These are phyloP conservation scores for Catharus minimus DNA, from an alignment of 2,113 vertebrate species.

Conservation along the genomic window DNA sequence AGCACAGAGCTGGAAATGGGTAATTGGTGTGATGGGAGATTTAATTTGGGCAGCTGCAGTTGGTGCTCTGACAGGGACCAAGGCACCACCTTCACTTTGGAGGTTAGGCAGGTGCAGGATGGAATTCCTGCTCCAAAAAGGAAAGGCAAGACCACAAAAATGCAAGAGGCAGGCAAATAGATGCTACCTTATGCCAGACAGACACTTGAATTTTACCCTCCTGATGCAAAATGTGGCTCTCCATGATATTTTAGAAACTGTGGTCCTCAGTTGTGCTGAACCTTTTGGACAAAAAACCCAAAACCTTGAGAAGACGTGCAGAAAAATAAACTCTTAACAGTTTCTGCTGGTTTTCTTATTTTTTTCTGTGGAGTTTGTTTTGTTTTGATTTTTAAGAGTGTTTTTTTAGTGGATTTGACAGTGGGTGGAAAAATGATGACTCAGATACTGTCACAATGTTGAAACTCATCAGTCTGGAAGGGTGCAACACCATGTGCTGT, in stretches of 20 bases:
- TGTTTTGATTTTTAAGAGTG: background rate
- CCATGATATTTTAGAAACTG: background rate
- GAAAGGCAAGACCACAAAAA: background rate
- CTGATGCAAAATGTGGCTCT: background rate
- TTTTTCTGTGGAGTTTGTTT: too few species aligned
- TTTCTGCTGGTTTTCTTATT: background rate
- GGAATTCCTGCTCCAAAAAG: background rate
- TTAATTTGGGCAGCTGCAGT: background rate
- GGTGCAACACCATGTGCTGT: background rate
- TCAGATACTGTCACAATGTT: background rate
- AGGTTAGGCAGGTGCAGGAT: background rate
- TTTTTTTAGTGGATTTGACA: background rate
- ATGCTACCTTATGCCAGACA: background rate
- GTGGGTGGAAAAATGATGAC: background rate
- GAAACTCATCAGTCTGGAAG: background rate
- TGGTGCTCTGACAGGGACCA: background rate
- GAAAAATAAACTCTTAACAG: background rate
- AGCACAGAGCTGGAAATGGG: background rate
- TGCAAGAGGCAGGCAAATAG: background rate
- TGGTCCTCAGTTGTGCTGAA: background rate
- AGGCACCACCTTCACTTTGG: background rate
- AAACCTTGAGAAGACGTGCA: background rate
- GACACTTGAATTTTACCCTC: background rate
- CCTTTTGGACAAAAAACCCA: background rate
- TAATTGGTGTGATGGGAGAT: background rate